phyloP scores from a whole-genome alignment of 2,113 vertebrate genomes.

The Centropus unirufus region DNA sequence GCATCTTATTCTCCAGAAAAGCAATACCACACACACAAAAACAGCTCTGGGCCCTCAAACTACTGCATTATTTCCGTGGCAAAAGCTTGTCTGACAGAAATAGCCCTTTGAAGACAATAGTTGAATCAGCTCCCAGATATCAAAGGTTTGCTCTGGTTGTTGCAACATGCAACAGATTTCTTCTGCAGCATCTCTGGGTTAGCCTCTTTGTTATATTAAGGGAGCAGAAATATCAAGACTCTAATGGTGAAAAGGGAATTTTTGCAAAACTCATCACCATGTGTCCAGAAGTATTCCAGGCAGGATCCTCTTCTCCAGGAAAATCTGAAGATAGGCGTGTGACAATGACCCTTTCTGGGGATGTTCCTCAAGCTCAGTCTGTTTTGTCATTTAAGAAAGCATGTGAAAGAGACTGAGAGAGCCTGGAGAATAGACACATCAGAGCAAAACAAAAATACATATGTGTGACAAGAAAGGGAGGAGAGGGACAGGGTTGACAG shows the following conservation, averaged over 20 bases:
- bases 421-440: neutral
- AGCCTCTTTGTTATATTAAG: neutral
- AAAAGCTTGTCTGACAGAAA: fast-evolving
- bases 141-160: neutral
- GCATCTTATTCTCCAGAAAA: neutral
- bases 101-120: neutral
- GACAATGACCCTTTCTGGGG: neutral
- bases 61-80: neutral
- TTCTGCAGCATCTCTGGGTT: neutral
- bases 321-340: neutral
- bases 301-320: neutral
- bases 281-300: neutral
- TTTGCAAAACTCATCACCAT: neutral
- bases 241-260: neutral
- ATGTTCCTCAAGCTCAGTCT: neutral
- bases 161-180: fast-evolving
- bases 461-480: neutral
- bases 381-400: neutral
- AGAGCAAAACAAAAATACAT: neutral
- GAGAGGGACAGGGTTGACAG: no score
- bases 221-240: neutral
- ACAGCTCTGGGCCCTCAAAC: neutral
- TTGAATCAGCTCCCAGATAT: neutral
- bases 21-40: neutral
- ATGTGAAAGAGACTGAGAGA: neutral